Base-by-base conservation (phyloP, 1,140 invertebrate genomes). In the Polypedilum pembai region DNA sequence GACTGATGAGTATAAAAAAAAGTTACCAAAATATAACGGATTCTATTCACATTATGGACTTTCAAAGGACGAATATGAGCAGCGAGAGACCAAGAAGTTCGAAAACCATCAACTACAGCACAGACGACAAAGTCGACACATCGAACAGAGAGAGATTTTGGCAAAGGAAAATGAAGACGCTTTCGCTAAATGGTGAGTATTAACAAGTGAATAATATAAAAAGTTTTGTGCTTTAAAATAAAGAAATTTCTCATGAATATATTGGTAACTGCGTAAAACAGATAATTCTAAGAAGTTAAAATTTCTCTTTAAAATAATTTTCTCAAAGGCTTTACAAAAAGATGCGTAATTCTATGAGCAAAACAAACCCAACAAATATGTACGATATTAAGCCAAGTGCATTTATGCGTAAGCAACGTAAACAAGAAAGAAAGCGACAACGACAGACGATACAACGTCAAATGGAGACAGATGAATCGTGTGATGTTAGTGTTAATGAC, bases 11-110 rank as follows among this genome's bases (percentile, higher is more conserved):
- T 78, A 79, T 8, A 80, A 82, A 45, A 10, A 41, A 63, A 21
- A 10, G 12, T 74, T 82, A 12, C 81, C 81, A 3, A 76, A 78
- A 10, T 82, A 82, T 18, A 81, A 78, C 0, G 81, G 81, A 20
- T 82, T 82, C 76, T 76, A 82, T 73, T 82, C 81, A 10, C 80
- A 82, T 75, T 82, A 82, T 66, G 81, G 81, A 0, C 72, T 82
- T 69, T 81, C 78, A 20, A 79, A 77, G 7, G 78, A 81, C 41
- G 80, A 82, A 74, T 74, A 80, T 40, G 75, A 79, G 73, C 76
- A 77, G n/a, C 76, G 81, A 7, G 80, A 82, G 8, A 76, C 79
- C 17, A 21, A 69, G 20, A 7, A 18, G 73, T 77, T 78, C 56
- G 21, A 78, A 17, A 74, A 79, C 0, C 3, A 18, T 7, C 76